A percentile compares a stretch with the other conserved stretches of the same genome.
These are phyloP conservation scores for Maniola jurtina DNA, from an alignment of 1,140 invertebrate genomes.

Conservation along the genomic window DNA sequence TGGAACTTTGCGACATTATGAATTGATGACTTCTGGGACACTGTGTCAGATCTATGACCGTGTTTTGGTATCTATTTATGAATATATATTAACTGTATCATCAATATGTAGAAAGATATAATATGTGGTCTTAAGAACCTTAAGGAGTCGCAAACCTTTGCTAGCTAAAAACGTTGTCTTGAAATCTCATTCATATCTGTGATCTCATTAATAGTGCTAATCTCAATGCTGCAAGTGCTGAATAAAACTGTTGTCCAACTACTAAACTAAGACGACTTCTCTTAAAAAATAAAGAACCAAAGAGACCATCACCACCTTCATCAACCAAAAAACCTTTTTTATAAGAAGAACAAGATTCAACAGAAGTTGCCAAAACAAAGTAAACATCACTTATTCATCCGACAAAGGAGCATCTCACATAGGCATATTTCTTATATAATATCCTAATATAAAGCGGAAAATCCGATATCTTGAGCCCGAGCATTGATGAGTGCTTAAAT, in stretches of 20 bases:
- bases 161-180: too few relatives aligned
- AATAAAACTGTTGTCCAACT: too few relatives aligned
- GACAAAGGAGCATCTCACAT: slow-evolving; percentile 8
- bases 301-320: too few relatives aligned
- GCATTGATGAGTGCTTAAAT: slow-evolving; percentile 69
- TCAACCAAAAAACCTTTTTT: background rate
- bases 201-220: too few relatives aligned
- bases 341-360: background rate
- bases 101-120: background rate
- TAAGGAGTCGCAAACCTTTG: too few relatives aligned
- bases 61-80: background rate
- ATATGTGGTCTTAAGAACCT: too few relatives aligned
- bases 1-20: slow-evolving; percentile 12
- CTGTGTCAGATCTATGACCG: slow-evolving; percentile 1
- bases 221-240: too few relatives aligned
- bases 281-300: too few relatives aligned
- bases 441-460: slow-evolving; percentile 60
- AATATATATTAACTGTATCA: background rate
- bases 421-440: slow-evolving; percentile 45
- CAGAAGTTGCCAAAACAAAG: background rate
- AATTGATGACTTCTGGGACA: slow-evolving; percentile 20
- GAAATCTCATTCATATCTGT: too few relatives aligned
- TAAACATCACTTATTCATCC: slow-evolving; percentile 25
- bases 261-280: too few relatives aligned
- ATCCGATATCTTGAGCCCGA: slow-evolving; percentile 68